Conservation (phyloP, 2,797 vertebrate genomes). For the Chaetophractus vellerosus region DNA sequence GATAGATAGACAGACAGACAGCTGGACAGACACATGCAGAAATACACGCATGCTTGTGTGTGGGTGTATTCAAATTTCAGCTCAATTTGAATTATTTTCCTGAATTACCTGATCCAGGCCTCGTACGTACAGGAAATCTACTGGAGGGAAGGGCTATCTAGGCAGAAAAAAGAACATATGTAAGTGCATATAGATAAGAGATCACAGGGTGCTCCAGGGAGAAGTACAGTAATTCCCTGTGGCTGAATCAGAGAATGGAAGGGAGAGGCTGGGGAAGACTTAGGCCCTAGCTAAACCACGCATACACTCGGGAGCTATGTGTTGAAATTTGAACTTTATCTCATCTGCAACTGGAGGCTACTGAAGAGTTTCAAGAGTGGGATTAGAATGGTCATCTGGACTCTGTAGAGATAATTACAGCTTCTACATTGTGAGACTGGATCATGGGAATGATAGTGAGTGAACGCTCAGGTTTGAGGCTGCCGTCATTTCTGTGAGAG, state of each 20-base stretch:
- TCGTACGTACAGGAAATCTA: background rate
- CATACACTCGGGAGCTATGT: background rate
- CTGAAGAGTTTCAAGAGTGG: background rate
- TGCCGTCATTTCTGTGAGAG: background rate
- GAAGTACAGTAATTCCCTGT: background rate
- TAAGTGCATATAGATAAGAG: background rate
- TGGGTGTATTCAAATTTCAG: background rate
- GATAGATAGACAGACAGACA: too few relatives aligned
- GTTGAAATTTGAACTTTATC: background rate
- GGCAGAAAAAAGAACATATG: background rate
- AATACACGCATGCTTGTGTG: background rate
- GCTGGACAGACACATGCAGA: too few relatives aligned
- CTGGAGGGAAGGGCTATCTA: background rate
- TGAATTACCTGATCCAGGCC: background rate
- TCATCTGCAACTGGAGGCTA: background rate
- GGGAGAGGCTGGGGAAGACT: rapidly evolving
- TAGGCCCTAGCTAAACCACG: too few relatives aligned
- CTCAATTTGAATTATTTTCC: background rate
- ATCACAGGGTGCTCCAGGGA: background rate
- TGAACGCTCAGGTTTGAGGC: background rate
- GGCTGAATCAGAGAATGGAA: background rate
- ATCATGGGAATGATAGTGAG: background rate
- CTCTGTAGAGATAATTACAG: background rate
- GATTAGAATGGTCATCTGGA: background rate
- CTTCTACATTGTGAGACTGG: background rate